A percentile compares a stretch with the other conserved stretches of the same genome.
These are phyloP conservation scores for Hypercompe scribonia DNA, from an alignment of 2,888 invertebrate genomes.

Conservation along the genomic window DNA sequence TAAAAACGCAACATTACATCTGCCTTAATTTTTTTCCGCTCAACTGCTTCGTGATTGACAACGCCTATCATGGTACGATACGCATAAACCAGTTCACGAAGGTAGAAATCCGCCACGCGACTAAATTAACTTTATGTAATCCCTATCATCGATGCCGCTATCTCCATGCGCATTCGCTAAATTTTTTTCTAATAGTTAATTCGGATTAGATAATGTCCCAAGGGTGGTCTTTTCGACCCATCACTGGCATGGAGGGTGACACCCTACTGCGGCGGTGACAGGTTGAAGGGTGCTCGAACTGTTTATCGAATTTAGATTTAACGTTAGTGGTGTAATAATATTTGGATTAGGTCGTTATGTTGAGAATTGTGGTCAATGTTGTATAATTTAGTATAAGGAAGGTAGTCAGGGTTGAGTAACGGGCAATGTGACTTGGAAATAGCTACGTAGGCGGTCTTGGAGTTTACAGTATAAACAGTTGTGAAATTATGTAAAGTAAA, in stretches of 20 bases:
- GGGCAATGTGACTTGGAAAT: not conserved
- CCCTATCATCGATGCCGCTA: slow-evolving; percentile 73
- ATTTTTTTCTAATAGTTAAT: slow-evolving; percentile 81
- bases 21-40: slow-evolving; percentile 40
- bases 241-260: slow-evolving; percentile 54
- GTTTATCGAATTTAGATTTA: slow-evolving; percentile 52
- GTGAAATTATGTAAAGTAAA: not conserved
- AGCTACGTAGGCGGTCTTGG: not conserved
- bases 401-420: not conserved
- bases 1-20: slow-evolving; percentile 38
- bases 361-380: slow-evolving; percentile 31
- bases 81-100: slow-evolving; percentile 55
- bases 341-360: slow-evolving; percentile 56
- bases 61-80: slow-evolving; percentile 53
- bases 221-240: slow-evolving; percentile 69
- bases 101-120: slow-evolving; percentile 72
- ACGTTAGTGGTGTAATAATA: slow-evolving; percentile 60
- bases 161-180: slow-evolving; percentile 75
- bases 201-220: slow-evolving; percentile 83
- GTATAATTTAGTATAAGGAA: not conserved
- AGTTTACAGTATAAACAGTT: not conserved
- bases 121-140: slow-evolving; percentile 83
- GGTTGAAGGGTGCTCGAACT: slow-evolving; percentile 63
- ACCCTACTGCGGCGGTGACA: slow-evolving; percentile 65
- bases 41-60: slow-evolving; percentile 67